Conservation (phyloP, 2,797 vertebrate species). For the Rhinogobio ventralis region DNA sequence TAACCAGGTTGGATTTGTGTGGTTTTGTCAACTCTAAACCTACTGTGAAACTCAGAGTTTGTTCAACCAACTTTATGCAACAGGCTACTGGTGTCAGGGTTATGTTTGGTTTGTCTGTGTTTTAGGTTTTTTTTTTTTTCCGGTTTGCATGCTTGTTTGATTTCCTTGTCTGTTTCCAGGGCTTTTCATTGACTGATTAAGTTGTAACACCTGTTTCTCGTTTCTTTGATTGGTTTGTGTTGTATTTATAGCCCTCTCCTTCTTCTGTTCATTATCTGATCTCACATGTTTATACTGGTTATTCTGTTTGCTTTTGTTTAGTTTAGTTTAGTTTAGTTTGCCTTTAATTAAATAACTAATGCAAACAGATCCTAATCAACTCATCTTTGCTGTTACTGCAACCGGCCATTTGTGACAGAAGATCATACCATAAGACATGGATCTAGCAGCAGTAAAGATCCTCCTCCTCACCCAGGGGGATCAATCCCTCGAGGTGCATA, state of each 20-base stretch:
- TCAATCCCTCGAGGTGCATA: background rate
- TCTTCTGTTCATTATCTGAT: background rate
- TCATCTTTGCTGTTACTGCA: background rate
- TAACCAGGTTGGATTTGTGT: background rate
- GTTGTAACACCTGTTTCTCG: background rate
- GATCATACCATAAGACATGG: too few species aligned
- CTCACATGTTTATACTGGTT: background rate
- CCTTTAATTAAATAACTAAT: slow-evolving; percentile 1
- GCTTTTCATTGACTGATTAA: background rate
- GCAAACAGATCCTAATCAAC: background rate
- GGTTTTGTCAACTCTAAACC: background rate
- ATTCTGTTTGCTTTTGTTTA: background rate
- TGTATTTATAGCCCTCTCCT: background rate
- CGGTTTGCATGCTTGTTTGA: background rate
- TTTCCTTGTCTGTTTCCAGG: background rate
- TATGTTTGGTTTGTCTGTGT: background rate
- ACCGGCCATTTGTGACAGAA: background rate
- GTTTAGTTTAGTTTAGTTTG: background rate
- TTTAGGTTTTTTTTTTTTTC: background rate
- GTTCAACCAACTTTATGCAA: too few species aligned
- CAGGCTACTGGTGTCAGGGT: too few species aligned
- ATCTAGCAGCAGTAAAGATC: too few species aligned
- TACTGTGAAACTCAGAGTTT: too few species aligned
- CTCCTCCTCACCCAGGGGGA: too few species aligned
- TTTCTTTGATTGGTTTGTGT: background rate